Evolutionary conservation across 2,888 invertebrate genomes (phyloP).

Genomic region (Cephonodes hylas): DNA sequence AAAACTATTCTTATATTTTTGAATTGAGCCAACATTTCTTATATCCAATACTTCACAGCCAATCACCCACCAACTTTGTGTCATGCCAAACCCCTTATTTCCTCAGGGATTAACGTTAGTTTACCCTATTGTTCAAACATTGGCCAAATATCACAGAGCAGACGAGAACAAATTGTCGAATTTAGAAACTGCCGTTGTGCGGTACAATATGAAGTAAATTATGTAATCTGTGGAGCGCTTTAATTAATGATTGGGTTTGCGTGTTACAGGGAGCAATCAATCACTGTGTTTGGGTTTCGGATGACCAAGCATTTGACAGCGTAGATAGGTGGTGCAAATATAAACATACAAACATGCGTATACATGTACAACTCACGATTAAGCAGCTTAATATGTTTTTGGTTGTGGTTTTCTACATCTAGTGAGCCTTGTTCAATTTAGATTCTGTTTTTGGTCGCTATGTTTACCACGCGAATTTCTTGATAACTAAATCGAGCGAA

Average conservation of each 20-base stretch:
- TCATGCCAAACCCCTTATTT: conserved; percentile 54
- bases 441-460: too few species aligned
- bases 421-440: too few species aligned
- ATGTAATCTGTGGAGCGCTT: conserved; percentile 20
- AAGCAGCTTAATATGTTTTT: too few species aligned
- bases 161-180: neutral
- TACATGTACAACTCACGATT: too few species aligned
- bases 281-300: conserved; percentile 11
- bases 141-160: conserved; percentile 29
- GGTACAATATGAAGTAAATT: neutral
- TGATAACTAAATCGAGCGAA: too few species aligned
- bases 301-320: neutral
- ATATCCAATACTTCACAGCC: conserved; percentile 37
- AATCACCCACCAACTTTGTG: conserved; percentile 41
- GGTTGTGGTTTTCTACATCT: too few species aligned
- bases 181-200: neutral
- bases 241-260: conserved; percentile 29
- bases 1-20: too few species aligned
- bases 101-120: conserved; percentile 48
- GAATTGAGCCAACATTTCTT: neutral
- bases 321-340: neutral
- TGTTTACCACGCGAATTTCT: too few species aligned
- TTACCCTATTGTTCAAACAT: conserved; percentile 29
- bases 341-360: neutral
- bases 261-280: conserved; percentile 19